phyloP scores from a whole-genome alignment of 2,113 vertebrate species.

The Campylomormyrus numenius region DNA sequence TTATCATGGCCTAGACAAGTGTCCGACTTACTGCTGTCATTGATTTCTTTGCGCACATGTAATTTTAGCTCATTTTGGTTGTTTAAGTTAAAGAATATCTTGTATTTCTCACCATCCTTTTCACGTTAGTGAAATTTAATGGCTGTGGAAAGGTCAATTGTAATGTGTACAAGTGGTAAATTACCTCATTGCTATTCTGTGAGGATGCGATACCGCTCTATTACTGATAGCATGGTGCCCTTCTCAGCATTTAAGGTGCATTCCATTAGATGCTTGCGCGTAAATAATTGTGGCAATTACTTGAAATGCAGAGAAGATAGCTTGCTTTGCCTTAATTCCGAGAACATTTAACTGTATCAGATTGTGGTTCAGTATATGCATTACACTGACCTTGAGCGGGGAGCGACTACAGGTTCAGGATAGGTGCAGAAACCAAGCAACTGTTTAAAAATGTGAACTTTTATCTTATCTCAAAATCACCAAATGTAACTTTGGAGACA shows the following conservation, averaged over 20 bases:
- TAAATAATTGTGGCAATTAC: conserved; percentile 17
- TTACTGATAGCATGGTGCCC: not conserved
- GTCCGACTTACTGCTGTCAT: not conserved
- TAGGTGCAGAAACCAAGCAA: not conserved
- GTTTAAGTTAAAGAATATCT: not conserved
- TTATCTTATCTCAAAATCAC: not conserved
- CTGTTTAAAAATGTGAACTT: not conserved
- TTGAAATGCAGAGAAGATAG: conserved; percentile 1
- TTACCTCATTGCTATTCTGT: conserved; percentile 17
- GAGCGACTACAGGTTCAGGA: not conserved
- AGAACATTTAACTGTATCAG: conserved; percentile 11
- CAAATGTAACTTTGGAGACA: not conserved
- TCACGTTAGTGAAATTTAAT: not conserved
- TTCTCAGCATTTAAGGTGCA: conserved; percentile 12
- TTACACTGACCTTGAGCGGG: not conserved
- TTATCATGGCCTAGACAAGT: not conserved
- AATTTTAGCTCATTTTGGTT: not conserved
- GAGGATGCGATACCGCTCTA: not conserved
- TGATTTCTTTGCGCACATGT: not conserved
- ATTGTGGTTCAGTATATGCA: not conserved
- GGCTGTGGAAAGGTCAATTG: not conserved
- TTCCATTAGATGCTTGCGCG: not conserved
- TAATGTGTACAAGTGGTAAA: not conserved
- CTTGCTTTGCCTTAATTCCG: not conserved
- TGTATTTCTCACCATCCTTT: not conserved